Base-by-base conservation (phyloP, 2,888 invertebrate genomes). In the Eilema griseolum region DNA sequence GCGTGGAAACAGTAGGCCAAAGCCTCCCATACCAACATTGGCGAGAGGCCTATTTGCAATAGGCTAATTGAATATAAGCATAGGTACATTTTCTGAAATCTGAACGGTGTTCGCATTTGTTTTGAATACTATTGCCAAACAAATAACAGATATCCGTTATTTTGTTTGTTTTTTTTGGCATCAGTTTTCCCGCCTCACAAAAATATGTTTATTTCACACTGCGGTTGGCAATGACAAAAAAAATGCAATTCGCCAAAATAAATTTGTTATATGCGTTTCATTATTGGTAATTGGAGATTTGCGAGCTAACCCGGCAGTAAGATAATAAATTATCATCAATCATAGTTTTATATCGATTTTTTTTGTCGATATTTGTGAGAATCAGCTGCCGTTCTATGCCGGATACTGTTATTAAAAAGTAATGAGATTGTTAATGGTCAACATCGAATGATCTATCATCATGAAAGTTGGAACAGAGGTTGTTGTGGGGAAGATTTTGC, bases 231-330 rank as follows among this genome's bases (percentile, higher is more conserved):
- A 24, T 57, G 57, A 24, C 57, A 57, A 59, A 59, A 59, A 59
- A 59, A 4, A 28, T 28, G 59, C 59, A 59, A 59, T 16, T 16
- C 59, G 59, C 14, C 59, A 59, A 59, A 59, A 59, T 59, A 59
- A 59, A 59, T 59, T 28, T 20, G 59, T 26, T 59, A 10, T 52
- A n/a, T 52, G n/a, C n/a, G 52, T 52, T 52, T 59, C 14, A 16
- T 24, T 26, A 59, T 26, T 16, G 59, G 24, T 59, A 59, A 59
- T 59, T 59, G 26, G 28, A 59, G 28, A 20, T 59, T 24, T 59
- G 26, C 59, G 4, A 16, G 26, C 28, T 26, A 26, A 24, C 26
- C 16, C 26, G 24, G 26, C 5, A 26, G 26, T 59, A 16, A 59
- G 14, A 12, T 59, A 59, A 28, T 59, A 26, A 16, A 28, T 16